Conservation (phyloP, 2,113 vertebrate species). For the Aptenodytes patagonicus region DNA sequence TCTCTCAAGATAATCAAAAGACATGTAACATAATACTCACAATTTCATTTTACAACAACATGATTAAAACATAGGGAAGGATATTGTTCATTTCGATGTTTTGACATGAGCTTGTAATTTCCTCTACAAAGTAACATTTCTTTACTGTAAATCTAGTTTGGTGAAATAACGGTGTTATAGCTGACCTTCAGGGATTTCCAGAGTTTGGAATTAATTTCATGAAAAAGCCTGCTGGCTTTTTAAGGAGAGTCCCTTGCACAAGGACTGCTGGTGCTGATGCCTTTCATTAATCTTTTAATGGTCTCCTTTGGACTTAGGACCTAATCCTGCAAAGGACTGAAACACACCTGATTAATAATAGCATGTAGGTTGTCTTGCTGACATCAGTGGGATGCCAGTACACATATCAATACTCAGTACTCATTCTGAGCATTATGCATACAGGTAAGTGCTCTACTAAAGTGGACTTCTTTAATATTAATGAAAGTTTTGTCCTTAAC, state of each 20-base stretch:
- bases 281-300: not conserved
- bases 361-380: not conserved
- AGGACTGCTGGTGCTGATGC: not conserved
- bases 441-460: not conserved
- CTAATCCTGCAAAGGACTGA: not conserved
- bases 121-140: not conserved
- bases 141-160: not conserved
- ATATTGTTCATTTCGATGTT: not conserved
- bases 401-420: accelerated
- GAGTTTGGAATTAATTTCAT: not conserved
- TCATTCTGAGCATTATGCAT: not conserved
- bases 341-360: not conserved
- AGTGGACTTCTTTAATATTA: not conserved
- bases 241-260: not conserved
- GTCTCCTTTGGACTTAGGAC: not conserved
- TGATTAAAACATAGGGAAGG: not conserved
- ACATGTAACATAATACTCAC: not conserved
- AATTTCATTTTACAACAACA: not conserved
- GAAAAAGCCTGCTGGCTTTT: not conserved
- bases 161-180: not conserved
- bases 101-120: not conserved
- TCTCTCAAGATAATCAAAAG: not conserved
- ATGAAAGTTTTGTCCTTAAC: not conserved
- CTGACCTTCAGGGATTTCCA: not conserved
- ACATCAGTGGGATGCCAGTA: not conserved